Base-by-base conservation (phyloP, 2,888 invertebrate species). In the Merodon equestris region DNA sequence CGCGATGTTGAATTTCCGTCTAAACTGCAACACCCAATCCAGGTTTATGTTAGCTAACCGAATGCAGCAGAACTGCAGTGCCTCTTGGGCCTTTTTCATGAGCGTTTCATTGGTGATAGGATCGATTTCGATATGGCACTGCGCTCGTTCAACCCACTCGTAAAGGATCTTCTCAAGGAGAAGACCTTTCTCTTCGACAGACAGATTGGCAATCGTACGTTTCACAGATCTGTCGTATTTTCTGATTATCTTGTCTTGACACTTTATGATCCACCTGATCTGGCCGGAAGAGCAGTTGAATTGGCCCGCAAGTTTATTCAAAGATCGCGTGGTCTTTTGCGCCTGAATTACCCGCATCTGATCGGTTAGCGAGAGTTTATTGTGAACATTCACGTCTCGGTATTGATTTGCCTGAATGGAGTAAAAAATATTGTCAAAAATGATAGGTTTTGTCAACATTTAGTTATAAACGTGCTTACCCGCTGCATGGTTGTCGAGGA, bases 101-200 rank as follows among this genome's bases (percentile, higher is more conserved):
- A 76, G 9, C 9, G 71, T 64, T 15, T 64, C 44, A 0, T 76
- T 58, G 13, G 75, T 76, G 1, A 76, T 54, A 13, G 71, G 17
- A 0, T 70, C 75, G 5, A 53, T 71, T 58, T 68, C 58, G 9
- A 36, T 12, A 5, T 53, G 19, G 13, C 44, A 40, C 12, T 76
- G 75, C 0, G 75, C 71, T 5, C 75, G 63, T 15, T 45, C 63
- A 45, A 76, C 64, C 75, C 75, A 71, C 54, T 76, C 75, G 48
- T 19, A 64, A 0, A 76, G 50, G 2, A 76, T 47, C 45, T 51
- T 64, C 10, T 76, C 75, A 9, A 76, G 9, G 1, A 76, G 10
- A 2, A 1, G 14, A 0, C 18, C n/a, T 12, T 56, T 12, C 50
- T 57, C 27, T 0, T 42, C 36, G 1, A 38, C 14, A 1, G 40